Conservation (phyloP, 2,797 vertebrate genomes). For the Cuculus canorus region DNA sequence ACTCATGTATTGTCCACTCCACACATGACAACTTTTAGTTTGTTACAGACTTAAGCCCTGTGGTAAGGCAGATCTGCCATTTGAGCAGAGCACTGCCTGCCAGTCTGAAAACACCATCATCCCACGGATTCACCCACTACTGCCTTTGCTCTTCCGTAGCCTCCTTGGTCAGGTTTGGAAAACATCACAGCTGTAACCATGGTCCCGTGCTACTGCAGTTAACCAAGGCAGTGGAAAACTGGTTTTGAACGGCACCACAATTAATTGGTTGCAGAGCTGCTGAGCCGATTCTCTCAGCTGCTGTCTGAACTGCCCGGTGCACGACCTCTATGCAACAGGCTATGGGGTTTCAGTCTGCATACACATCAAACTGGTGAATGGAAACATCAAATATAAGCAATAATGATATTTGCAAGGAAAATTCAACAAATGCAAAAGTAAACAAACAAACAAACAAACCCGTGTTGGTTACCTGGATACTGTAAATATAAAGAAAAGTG, state of each 20-base stretch:
- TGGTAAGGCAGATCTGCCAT: not conserved
- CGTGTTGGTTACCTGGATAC: not conserved
- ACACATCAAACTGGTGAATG: rapidly evolving
- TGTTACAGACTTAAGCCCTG: rapidly evolving
- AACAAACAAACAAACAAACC: no score
- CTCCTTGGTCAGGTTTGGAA: not conserved
- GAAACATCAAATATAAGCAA: not conserved
- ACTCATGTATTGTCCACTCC: rapidly evolving
- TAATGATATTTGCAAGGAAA: not conserved
- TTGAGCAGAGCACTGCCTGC: rapidly evolving
- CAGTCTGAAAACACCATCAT: rapidly evolving
- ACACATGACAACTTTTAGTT: rapidly evolving
- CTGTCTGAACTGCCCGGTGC: not conserved
- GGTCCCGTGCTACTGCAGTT: not conserved
- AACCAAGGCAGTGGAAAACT: not conserved
- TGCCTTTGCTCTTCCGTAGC: not conserved
- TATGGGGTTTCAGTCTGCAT: not conserved
- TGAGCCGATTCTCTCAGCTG: not conserved
- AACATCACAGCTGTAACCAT: rapidly evolving
- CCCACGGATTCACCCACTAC: not conserved
- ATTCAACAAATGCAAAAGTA: not conserved
- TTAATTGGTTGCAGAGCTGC: not conserved
- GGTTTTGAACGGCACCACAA: not conserved
- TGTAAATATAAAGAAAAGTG: not conserved
- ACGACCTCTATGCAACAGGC: not conserved